Evolutionary conservation across 92 coral and sea anemone genomes (phyloP).

Genomic region (Porites cylindrica): DNA sequence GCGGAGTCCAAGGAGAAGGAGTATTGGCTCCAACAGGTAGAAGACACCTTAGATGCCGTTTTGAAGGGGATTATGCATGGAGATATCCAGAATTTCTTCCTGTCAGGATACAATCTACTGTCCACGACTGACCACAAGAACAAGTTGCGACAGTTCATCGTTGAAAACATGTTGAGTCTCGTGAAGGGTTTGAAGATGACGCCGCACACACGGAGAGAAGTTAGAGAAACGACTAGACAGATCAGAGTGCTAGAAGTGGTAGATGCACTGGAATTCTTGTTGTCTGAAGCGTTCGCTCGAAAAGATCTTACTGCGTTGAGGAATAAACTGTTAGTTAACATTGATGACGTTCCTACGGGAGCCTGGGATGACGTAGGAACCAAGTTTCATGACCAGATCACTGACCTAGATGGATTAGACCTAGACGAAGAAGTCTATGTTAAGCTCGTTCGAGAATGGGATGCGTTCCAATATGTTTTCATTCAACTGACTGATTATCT

Average conservation of each 20-base stretch:
- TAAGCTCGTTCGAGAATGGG: conserved; percentile 8
- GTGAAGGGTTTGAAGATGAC: neutral
- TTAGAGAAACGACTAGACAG: conserved; percentile 10
- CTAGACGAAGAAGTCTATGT: neutral
- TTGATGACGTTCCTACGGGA: neutral
- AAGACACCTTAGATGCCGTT: neutral
- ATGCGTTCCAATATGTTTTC: neutral
- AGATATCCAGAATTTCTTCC: neutral
- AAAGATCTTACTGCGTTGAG: conserved; percentile 9
- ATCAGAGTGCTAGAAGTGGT: conserved; percentile 20
- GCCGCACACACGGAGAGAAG: neutral
- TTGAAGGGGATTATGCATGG: neutral
- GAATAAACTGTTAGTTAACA: conserved; percentile 32
- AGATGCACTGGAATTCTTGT: conserved; percentile 18
- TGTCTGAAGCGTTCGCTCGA: conserved; percentile 8
- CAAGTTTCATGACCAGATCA: conserved; percentile 1
- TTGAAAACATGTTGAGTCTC: conserved; percentile 21
- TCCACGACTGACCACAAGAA: conserved; percentile 7
- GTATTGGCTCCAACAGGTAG: neutral
- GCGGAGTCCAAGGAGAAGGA: neutral
- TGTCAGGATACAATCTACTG: neutral
- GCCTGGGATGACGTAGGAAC: neutral
- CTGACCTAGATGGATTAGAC: conserved; percentile 14
- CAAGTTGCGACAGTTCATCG: conserved; percentile 24
- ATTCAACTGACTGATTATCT: neutral